Percentiles rank a stretch among this genome's conserved stretches.
These are phyloP conservation scores for Conus betulinus DNA, from an alignment of 1,140 invertebrate species.

Conservation along the genomic window DNA sequence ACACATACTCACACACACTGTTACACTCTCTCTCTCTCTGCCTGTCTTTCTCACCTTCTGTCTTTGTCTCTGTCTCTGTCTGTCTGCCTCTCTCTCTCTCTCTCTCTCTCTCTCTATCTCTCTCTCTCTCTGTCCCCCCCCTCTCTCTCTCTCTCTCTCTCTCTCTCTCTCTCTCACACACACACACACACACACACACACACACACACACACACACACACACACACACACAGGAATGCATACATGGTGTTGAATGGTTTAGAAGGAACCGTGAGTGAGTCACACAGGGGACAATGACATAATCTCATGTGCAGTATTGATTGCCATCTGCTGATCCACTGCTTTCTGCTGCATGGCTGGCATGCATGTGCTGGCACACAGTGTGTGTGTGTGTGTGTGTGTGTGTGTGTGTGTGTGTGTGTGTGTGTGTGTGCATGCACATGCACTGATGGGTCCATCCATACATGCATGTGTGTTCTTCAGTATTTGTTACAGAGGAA, in stretches of 20 bases:
- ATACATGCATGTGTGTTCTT: not conserved
- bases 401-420: not conserved
- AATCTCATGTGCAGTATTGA: too few species aligned
- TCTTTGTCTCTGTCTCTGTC: not conserved
- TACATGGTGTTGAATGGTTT: too few species aligned
- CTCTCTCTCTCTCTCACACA: conserved; percentile 24
- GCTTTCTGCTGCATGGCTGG: too few species aligned
- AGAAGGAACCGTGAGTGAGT: too few species aligned
- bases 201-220: conserved; percentile 20
- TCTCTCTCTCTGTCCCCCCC: too few species aligned
- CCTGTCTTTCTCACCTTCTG: too few species aligned
- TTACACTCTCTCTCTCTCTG: conserved; percentile 29
- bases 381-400: not conserved
- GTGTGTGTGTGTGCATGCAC: too few species aligned
- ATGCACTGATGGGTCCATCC: not conserved
- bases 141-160: not conserved
- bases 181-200: conserved; percentile 25
- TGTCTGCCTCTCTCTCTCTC: not conserved
- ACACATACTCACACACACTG: too few species aligned
- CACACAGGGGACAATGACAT: too few species aligned
- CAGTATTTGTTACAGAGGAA: too few species aligned
- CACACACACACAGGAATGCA: not conserved
- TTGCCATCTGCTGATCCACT: too few species aligned
- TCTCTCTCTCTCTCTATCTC: not conserved
- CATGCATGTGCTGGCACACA: not conserved